Evolutionary conservation across 2,113 vertebrate species (phyloP).

Genomic region (Sus scrofa): DNA sequence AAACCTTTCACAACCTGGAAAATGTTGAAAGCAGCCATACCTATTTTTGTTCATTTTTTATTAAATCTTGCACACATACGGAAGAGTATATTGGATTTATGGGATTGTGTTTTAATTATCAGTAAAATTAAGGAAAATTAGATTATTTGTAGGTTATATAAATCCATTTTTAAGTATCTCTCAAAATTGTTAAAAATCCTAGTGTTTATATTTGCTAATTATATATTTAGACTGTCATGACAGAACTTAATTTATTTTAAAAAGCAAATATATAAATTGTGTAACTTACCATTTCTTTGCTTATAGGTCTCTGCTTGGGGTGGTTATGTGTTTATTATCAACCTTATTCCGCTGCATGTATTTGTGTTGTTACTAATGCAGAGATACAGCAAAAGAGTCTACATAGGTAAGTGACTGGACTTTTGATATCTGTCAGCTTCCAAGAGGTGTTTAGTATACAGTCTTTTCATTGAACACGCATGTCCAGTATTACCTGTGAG

Average conservation of each 20-base stretch:
- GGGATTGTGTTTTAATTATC: not conserved
- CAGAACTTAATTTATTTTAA: not conserved
- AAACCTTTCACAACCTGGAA: constrained; percentile 76
- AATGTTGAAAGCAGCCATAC: constrained; percentile 76
- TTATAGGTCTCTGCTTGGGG: constrained; percentile 99
- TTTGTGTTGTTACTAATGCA: constrained; percentile 99
- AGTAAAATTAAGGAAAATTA: constrained; percentile 22
- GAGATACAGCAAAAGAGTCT: constrained; percentile 97
- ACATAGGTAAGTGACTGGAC: constrained; percentile 93
- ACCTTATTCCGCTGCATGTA: constrained; percentile 98
- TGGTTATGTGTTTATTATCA: constrained; percentile 99
- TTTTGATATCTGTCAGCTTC: not conserved
- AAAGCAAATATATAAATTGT: constrained; percentile 28
- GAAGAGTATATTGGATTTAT: not conserved
- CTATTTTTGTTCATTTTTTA: constrained; percentile 75
- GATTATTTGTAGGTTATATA: not conserved
- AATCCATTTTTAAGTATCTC: not conserved
- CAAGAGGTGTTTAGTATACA: not conserved
- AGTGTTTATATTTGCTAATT: not conserved
- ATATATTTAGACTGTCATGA: not conserved
- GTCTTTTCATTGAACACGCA: not conserved
- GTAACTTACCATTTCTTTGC: constrained; percentile 73
- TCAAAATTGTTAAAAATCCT: constrained; percentile 37
- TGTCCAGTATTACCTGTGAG: constrained; percentile 5
- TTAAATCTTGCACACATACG: constrained; percentile 72